These are phyloP conservation scores for Vanessa cardui DNA, from an alignment of 2,888 invertebrate species.

Conservation along the genomic window DNA sequence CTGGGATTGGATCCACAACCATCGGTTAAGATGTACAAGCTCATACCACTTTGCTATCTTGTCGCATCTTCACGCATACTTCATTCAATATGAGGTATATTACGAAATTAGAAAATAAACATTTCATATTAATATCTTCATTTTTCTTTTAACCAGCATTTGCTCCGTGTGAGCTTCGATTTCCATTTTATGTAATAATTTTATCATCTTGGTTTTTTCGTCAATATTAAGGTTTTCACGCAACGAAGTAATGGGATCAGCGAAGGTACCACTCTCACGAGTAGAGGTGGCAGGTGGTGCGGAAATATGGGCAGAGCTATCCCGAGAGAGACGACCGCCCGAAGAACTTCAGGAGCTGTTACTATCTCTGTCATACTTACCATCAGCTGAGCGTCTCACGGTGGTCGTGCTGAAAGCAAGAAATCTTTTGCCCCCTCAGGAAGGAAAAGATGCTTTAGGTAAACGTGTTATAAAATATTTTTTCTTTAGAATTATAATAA, in stretches of 20 bases:
- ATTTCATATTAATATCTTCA: too few species aligned
- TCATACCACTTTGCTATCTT: too few species aligned
- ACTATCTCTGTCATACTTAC: conserved; percentile 92
- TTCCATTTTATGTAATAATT: too few species aligned
- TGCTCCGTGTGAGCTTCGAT: too few species aligned
- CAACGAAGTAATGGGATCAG: conserved; percentile 94
- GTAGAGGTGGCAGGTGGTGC: conserved; percentile 89
- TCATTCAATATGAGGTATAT: too few species aligned
- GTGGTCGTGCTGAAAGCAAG: conserved; percentile 92
- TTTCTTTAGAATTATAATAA: too few species aligned
- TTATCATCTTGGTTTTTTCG: too few species aligned
- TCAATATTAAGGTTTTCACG: conserved; percentile 86
- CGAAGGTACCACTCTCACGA: conserved; percentile 89
- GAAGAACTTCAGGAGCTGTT: conserved; percentile 92
- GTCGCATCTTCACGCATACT: neutral
- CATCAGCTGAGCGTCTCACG: conserved; percentile 93
- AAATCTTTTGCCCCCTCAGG: conserved; percentile 89
- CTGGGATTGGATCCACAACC: too few species aligned
- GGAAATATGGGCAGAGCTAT: conserved; percentile 94
- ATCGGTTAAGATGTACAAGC: too few species aligned
- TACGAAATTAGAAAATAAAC: too few species aligned
- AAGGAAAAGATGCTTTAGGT: conserved; percentile 85
- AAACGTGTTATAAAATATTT: conserved; percentile 33
- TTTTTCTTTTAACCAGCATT: too few species aligned
- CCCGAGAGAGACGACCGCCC: conserved; percentile 90